Conservation (phyloP, 2,113 vertebrate species). For the Erpornis zantholeuca region DNA sequence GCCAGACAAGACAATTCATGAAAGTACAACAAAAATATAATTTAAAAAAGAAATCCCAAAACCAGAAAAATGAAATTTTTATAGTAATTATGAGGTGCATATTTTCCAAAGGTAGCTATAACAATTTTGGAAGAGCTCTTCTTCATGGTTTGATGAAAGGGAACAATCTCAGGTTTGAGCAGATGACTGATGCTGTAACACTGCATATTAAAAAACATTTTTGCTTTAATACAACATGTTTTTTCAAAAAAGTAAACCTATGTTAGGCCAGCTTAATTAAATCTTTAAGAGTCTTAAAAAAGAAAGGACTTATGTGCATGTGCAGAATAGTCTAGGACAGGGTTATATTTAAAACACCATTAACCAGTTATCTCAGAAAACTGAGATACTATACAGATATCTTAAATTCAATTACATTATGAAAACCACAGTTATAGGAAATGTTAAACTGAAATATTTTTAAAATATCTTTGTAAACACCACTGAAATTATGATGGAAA, state of each 20-base stretch:
- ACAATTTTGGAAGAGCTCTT: not conserved
- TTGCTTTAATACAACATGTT: not conserved
- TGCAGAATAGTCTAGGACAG: not conserved
- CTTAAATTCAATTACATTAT: conserved; percentile 32
- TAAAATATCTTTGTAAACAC: conserved; percentile 35
- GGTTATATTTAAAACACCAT: not conserved
- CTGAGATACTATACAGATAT: conserved; percentile 12
- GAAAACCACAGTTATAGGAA: not conserved
- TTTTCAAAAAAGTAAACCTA: not conserved
- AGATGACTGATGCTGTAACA: not conserved
- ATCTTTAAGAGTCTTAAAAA: not conserved
- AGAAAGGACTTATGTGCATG: not conserved
- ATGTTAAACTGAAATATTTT: conserved; percentile 21
- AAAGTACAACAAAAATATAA: not conserved
- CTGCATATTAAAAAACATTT: not conserved
- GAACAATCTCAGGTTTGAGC: not conserved
- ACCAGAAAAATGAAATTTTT: not conserved
- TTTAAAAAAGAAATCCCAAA: not conserved
- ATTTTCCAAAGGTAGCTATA: not conserved
- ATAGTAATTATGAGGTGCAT: not conserved
- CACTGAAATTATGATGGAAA: conserved; percentile 21
- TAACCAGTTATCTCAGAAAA: not conserved
- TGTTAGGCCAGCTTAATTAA: not conserved
- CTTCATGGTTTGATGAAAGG: not conserved
- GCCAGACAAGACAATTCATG: not conserved